These are phyloP conservation scores for Drosophila ezoana DNA, from an alignment of 2,888 invertebrate genomes.

Conservation along the genomic window DNA sequence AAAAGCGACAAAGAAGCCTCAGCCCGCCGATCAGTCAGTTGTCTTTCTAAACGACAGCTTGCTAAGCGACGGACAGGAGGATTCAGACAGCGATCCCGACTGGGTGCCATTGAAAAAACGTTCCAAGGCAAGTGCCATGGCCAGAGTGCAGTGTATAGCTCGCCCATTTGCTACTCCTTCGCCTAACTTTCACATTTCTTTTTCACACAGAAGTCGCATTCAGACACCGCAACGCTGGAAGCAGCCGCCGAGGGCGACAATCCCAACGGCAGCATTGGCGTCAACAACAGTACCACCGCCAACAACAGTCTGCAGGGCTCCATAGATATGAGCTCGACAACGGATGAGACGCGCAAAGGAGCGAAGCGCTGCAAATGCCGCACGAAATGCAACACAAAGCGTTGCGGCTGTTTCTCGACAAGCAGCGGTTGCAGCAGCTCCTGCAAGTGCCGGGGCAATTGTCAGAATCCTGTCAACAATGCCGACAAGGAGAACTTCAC, in stretches of 20 bases:
- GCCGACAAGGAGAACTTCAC: slow-evolving; percentile 36
- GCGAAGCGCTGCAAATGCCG: slow-evolving; percentile 63
- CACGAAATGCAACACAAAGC: slow-evolving; percentile 65
- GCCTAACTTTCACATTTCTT: not conserved
- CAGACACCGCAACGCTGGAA: not conserved
- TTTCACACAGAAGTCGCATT: slow-evolving; percentile 8
- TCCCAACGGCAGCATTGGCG: slow-evolving; percentile 4
- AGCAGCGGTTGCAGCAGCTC: slow-evolving; percentile 13
- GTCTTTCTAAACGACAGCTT: not conserved
- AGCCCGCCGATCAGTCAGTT: not conserved
- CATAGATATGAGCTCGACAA: slow-evolving; percentile 1
- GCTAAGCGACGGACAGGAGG: not conserved
- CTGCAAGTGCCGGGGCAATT: slow-evolving; percentile 43
- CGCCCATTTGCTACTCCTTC: not conserved
- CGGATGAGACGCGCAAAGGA: slow-evolving; percentile 15
- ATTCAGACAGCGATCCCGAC: slow-evolving; percentile 41
- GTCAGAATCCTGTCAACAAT: slow-evolving; percentile 42
- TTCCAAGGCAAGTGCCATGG: slow-evolving; percentile 23
- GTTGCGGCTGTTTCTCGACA: slow-evolving; percentile 62
- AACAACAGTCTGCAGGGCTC: not conserved
- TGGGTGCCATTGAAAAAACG: slow-evolving; percentile 30
- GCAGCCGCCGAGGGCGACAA: not conserved
- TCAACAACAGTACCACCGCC: slow-evolving; percentile 4
- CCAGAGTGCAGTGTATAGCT: no score
- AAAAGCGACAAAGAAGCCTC: not conserved